Percentiles rank a stretch among this genome's conserved stretches.
Conservation (phyloP, 2,113 vertebrate species). For the Callocephalon fimbriatum region DNA sequence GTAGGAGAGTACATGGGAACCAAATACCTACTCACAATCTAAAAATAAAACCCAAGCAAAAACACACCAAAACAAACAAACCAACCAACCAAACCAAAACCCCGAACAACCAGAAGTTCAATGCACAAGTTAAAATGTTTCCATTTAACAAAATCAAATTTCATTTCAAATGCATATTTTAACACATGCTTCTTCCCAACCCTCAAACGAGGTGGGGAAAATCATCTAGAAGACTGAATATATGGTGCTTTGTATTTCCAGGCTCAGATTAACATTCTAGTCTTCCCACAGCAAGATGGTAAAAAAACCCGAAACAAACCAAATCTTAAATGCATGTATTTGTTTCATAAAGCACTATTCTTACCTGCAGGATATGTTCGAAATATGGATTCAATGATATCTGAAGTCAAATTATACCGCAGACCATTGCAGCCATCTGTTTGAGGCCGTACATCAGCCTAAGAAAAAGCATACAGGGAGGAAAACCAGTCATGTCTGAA, state of each 20-base stretch:
- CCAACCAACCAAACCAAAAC: background rate
- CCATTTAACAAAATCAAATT: background rate
- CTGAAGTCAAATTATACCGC: conserved; percentile 95
- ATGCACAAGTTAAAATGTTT: background rate
- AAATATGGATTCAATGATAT: conserved; percentile 98
- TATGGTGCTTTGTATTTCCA: background rate
- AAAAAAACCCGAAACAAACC: background rate
- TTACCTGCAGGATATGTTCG: conserved; percentile 97
- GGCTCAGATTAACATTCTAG: background rate
- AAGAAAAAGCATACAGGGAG: conserved; percentile 26
- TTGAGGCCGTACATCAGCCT: conserved; percentile 98
- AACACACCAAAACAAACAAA: background rate
- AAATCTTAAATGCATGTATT: background rate
- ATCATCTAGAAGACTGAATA: background rate
- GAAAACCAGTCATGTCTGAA: background rate
- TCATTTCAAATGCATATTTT: background rate
- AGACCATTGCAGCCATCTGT: conserved; percentile 97
- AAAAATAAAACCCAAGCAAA: background rate
- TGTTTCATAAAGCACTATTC: background rate
- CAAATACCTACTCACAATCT: background rate
- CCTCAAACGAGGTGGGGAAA: background rate
- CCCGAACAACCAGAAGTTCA: background rate
- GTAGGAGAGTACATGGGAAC: background rate
- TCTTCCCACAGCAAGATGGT: background rate
- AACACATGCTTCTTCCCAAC: background rate